Conservation (phyloP, 2,888 invertebrate species). For the Xylota sylvarum region DNA sequence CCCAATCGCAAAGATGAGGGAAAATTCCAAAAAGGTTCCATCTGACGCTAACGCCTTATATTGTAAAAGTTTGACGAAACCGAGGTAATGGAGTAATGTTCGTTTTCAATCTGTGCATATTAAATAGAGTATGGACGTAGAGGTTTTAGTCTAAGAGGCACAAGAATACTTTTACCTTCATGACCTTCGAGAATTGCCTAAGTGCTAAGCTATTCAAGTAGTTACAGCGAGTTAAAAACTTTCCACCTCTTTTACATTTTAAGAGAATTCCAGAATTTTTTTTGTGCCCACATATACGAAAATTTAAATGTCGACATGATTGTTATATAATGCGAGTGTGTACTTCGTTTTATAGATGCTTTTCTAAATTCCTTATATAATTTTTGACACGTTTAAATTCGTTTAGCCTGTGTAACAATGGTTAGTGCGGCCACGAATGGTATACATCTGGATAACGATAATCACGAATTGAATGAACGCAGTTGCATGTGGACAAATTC, state of each 20-base stretch:
- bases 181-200: conserved; percentile 56
- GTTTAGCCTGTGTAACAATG: conserved; percentile 61
- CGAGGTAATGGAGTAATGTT: conserved; percentile 43
- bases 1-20: conserved; percentile 47
- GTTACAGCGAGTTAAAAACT: conserved; percentile 44
- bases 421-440: conserved; percentile 32
- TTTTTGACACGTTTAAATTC: conserved; percentile 59
- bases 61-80: conserved; percentile 62
- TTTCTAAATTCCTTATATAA: conserved; percentile 44
- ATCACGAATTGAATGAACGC: conserved; percentile 67
- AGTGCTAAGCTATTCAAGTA: conserved; percentile 48
- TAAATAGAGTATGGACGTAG: conserved; percentile 48
- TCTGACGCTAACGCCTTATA: conserved; percentile 36
- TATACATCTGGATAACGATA: conserved; percentile 65
- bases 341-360: conserved; percentile 28
- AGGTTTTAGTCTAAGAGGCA: conserved; percentile 12
- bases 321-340: not conserved
- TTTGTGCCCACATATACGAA: not conserved
- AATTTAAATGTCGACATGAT: not conserved
- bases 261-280: not conserved
- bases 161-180: conserved; percentile 31
- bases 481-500: conserved; percentile 67
- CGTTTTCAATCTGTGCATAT: conserved; percentile 66
- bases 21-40: conserved; percentile 49
- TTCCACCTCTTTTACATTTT: not conserved